Evolutionary conservation across 2,113 vertebrate species (phyloP).

Genomic region (Heliornis fulica): DNA sequence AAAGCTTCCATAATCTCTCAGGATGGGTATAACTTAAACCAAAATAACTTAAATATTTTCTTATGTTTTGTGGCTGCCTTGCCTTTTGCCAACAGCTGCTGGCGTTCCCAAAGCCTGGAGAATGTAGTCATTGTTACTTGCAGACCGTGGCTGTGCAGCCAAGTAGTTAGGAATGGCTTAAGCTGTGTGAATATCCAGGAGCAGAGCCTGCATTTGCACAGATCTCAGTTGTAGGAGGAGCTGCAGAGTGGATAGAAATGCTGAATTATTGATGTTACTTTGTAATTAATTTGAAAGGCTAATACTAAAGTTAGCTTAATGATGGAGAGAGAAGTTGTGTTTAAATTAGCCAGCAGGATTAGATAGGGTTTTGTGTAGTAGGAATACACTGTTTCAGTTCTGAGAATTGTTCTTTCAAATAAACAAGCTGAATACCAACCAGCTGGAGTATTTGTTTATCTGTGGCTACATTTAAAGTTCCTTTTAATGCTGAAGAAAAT

Average conservation of each 20-base stretch:
- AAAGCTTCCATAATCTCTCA: background rate
- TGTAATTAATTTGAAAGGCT: conserved; percentile 1
- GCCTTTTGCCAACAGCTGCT: background rate
- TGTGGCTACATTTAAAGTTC: background rate
- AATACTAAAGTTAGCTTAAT: conserved; percentile 1
- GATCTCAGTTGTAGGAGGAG: background rate
- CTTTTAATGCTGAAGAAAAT: conserved; percentile 22
- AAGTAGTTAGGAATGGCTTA: background rate
- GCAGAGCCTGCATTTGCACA: background rate
- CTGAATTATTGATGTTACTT: background rate
- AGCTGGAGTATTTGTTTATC: conserved; percentile 18
- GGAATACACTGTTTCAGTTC: conserved; percentile 35
- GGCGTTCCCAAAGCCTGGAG: background rate
- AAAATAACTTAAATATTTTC: background rate
- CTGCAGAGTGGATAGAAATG: background rate
- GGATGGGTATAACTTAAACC: background rate
- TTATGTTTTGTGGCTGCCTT: background rate
- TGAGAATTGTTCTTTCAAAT: conserved; percentile 3
- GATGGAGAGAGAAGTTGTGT: background rate
- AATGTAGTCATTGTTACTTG: background rate
- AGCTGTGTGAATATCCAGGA: background rate
- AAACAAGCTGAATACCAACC: background rate
- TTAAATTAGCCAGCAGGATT: background rate
- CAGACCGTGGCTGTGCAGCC: background rate
- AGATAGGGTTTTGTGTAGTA: background rate